Evolutionary conservation across 2,113 vertebrate species (phyloP).

Genomic region (Neotoma lepida): DNA sequence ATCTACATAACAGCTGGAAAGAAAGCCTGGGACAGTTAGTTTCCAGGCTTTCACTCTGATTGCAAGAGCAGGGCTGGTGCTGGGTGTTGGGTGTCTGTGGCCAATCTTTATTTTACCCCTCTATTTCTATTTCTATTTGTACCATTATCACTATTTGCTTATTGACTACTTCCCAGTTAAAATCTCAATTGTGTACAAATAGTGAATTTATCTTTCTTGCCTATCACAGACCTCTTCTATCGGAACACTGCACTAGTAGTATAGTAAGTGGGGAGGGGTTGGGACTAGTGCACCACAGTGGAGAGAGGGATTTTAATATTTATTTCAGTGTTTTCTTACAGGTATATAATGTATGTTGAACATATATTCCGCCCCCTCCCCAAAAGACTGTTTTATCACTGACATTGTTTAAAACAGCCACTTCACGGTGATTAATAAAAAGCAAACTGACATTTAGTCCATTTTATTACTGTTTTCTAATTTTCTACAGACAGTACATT

Average conservation of each 20-base stretch:
- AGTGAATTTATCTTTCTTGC: background rate
- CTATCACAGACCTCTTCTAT: background rate
- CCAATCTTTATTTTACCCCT: background rate
- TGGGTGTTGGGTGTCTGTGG: background rate
- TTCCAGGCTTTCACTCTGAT: background rate
- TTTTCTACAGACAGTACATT: conserved; percentile 41
- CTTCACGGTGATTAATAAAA: conserved; percentile 23
- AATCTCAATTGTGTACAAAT: background rate
- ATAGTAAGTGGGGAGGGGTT: background rate
- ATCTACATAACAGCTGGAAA: conserved; percentile 17
- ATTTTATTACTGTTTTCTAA: conserved; percentile 47
- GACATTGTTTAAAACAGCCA: conserved; percentile 24
- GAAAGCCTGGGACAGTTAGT: background rate
- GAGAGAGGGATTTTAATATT: background rate
- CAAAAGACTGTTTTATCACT: background rate
- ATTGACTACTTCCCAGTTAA: background rate
- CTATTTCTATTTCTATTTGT: background rate
- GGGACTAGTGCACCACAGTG: background rate
- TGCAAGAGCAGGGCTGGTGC: background rate
- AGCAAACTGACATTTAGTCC: background rate
- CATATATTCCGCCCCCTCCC: background rate
- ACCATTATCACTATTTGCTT: background rate
- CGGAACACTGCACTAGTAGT: background rate
- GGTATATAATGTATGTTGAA: background rate
- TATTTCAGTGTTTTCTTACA: background rate